A percentile compares a stretch with the other conserved stretches of the same genome.
phyloP scores from a whole-genome alignment of 1,140 invertebrate species.

The Drosophila repletoides region DNA sequence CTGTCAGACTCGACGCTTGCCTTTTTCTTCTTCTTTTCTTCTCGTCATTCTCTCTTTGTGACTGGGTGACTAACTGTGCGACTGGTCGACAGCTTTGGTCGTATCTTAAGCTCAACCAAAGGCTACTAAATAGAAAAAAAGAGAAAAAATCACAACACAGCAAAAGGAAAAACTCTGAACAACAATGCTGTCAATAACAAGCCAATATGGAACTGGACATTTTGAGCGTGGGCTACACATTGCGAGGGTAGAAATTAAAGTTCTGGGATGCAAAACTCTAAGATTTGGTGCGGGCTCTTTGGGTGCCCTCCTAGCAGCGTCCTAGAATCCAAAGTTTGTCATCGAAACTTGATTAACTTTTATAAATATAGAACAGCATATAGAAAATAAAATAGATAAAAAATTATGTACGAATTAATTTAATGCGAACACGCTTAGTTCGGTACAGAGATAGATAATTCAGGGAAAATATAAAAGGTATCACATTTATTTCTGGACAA shows the following conservation, averaged over 20 bases:
- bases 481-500: too few relatives aligned
- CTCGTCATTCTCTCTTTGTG: constrained; percentile 36
- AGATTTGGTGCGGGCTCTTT: too few relatives aligned
- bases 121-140: neutral
- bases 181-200: constrained; percentile 76
- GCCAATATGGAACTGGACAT: constrained; percentile 57
- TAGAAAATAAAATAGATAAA: too few relatives aligned
- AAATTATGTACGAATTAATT: too few relatives aligned
- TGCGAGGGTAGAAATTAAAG: constrained; percentile 14
- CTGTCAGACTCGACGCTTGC: constrained; percentile 35
- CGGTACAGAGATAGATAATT: too few relatives aligned
- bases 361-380: too few relatives aligned
- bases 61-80: constrained; percentile 64
- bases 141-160: constrained; percentile 1
- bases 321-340: too few relatives aligned
- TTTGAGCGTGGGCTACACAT: constrained; percentile 18
- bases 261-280: too few relatives aligned
- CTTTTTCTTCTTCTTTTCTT: neutral
- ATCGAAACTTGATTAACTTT: too few relatives aligned
- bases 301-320: too few relatives aligned
- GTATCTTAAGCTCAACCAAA: constrained; percentile 37
- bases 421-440: too few relatives aligned
- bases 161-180: constrained; percentile 16
- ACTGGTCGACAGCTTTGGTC: constrained; percentile 57
- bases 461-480: too few relatives aligned